These are phyloP conservation scores for Chaunax sp. DNA, from an alignment of 2,797 vertebrate species.

Conservation along the genomic window DNA sequence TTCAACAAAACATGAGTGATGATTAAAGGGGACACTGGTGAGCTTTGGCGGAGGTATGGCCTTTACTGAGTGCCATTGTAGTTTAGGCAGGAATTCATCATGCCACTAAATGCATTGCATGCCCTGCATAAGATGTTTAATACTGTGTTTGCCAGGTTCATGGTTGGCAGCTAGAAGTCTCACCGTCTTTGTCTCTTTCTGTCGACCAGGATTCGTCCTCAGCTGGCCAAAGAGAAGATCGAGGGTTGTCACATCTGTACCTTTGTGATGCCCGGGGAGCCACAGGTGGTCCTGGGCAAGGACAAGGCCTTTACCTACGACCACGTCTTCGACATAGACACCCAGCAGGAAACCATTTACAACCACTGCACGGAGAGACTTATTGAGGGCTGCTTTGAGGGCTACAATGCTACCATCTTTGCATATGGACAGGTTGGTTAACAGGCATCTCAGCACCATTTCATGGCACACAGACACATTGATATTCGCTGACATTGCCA, in stretches of 20 bases:
- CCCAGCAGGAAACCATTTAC: conserved; percentile 92
- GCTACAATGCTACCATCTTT: conserved; percentile 97
- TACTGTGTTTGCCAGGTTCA: too few relatives aligned
- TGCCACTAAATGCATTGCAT: too few relatives aligned
- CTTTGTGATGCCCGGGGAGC: conserved; percentile 93
- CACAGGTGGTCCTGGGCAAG: conserved; percentile 96
- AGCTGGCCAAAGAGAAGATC: conserved; percentile 96
- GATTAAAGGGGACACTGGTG: too few relatives aligned
- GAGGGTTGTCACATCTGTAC: conserved; percentile 99
- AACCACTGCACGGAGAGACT: conserved; percentile 91
- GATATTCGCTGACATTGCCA: not conserved
- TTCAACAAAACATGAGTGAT: too few relatives aligned
- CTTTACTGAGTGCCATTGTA: too few relatives aligned
- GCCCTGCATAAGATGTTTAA: too few relatives aligned
- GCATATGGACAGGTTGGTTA: conserved; percentile 91
- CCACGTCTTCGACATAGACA: conserved; percentile 93
- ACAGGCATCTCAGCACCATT: not conserved
- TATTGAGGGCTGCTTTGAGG: conserved; percentile 96
- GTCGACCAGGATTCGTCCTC: conserved; percentile 91
- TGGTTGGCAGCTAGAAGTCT: not conserved
- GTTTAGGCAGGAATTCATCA: too few relatives aligned
- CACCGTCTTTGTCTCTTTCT: not conserved
- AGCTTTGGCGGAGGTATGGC: too few relatives aligned
- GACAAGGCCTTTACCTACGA: conserved; percentile 99
- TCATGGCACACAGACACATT: not conserved